Evolutionary conservation across 1,140 invertebrate genomes (phyloP).

Genomic region (Pseudachorutes palmiensis): DNA sequence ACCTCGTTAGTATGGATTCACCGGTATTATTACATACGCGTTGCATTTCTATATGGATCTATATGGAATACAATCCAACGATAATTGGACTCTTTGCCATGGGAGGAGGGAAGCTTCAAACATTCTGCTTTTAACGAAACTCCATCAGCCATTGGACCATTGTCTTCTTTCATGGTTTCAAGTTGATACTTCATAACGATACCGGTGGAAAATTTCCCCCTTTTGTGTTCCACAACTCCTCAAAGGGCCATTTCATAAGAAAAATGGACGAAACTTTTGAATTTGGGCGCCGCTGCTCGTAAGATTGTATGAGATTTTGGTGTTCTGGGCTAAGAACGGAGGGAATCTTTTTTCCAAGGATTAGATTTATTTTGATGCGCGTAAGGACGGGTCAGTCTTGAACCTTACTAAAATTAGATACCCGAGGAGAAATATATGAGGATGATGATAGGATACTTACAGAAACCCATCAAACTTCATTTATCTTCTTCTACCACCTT

Average conservation of each 20-base stretch:
- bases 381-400: neutral
- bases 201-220: neutral
- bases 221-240: neutral
- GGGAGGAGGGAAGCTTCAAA: neutral
- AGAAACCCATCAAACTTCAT: neutral
- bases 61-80: neutral
- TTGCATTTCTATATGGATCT: neutral
- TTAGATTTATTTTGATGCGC: neutral
- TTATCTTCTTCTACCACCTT: neutral
- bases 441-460: neutral
- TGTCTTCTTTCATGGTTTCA: neutral
- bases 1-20: conserved; percentile 4
- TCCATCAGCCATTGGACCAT: too few relatives aligned
- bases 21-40: neutral
- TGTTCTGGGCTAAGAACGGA: neutral
- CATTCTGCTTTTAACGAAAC: too few relatives aligned
- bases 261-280: too few relatives aligned
- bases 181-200: neutral
- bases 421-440: neutral
- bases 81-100: neutral
- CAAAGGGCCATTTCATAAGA: too few relatives aligned
- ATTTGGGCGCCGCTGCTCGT: too few relatives aligned
- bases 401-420: neutral
- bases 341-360: neutral
- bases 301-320: too few relatives aligned